Conservation (phyloP, 2,797 vertebrate genomes). For the Muscicapa comitata region DNA sequence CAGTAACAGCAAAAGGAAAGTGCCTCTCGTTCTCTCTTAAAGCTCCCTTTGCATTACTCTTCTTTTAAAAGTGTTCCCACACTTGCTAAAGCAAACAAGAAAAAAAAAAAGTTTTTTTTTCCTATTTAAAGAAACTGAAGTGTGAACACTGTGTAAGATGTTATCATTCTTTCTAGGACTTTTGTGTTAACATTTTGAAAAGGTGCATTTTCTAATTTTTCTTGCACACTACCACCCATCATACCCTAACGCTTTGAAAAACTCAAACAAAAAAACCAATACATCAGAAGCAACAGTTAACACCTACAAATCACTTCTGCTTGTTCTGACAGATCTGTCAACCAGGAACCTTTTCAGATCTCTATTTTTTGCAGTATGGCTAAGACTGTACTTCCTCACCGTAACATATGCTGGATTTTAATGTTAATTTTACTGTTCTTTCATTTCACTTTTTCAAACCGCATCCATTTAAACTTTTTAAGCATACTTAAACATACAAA, state of each 20-base stretch:
- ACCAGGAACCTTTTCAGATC: conserved; percentile 1
- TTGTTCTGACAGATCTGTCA: not conserved
- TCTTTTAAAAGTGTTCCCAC: not conserved
- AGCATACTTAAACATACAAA: not conserved
- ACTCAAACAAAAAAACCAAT: not conserved
- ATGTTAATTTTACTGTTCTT: not conserved
- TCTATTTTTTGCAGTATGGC: not conserved
- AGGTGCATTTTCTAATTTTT: not conserved
- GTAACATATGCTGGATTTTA: not conserved
- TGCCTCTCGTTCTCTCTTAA: not conserved
- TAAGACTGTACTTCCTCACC: not conserved
- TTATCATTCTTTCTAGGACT: not conserved
- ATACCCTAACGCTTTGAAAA: not conserved
- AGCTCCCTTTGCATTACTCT: not conserved
- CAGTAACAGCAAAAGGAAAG: not conserved
- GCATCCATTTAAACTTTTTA: not conserved
- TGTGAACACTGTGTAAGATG: not conserved
- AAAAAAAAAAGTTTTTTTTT: not conserved
- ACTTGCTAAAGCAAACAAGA: not conserved
- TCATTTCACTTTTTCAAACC: conserved; percentile 23
- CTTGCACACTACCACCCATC: not conserved
- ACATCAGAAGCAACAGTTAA: not conserved
- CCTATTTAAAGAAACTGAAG: not conserved
- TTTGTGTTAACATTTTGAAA: not conserved
- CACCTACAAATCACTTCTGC: not conserved